These are phyloP conservation scores for Gymnoscopelus braueri DNA, from an alignment of 2,797 vertebrate genomes.

Conservation along the genomic window DNA sequence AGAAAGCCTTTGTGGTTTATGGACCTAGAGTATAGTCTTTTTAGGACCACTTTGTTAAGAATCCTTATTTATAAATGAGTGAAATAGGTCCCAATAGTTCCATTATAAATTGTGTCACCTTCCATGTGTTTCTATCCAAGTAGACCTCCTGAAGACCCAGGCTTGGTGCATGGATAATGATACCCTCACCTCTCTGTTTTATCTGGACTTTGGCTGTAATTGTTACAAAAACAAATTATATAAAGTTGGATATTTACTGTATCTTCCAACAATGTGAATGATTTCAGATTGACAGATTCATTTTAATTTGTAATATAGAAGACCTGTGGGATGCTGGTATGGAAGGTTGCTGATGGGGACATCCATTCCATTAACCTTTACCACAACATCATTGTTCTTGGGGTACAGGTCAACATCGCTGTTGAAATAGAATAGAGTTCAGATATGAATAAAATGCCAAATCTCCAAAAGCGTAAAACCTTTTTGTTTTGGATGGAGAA, in stretches of 20 bases:
- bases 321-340: conserved; percentile 69
- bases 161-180: conserved; percentile 71
- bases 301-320: not conserved
- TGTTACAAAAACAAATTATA: not conserved
- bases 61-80: not conserved
- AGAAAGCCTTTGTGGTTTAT: not conserved
- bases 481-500: too few species aligned
- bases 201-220: conserved; percentile 72
- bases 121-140: conserved; percentile 63
- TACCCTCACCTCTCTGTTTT: conserved; percentile 61
- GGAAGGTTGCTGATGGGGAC: conserved; percentile 63
- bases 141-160: conserved; percentile 81
- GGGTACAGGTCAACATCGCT: conserved; percentile 82
- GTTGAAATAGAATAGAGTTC: conserved; percentile 35
- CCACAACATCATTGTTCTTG: conserved; percentile 49
- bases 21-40: not conserved
- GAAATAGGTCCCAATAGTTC: not conserved
- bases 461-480: not conserved
- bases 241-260: not conserved
- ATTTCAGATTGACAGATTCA: not conserved
- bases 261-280: not conserved
- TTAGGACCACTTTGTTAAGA: not conserved
- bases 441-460: not conserved
- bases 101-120: conserved; percentile 63
- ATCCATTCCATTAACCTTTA: conserved; percentile 80